Base-by-base conservation (phyloP, 2,797 vertebrate species). In the Sylvia borin region DNA sequence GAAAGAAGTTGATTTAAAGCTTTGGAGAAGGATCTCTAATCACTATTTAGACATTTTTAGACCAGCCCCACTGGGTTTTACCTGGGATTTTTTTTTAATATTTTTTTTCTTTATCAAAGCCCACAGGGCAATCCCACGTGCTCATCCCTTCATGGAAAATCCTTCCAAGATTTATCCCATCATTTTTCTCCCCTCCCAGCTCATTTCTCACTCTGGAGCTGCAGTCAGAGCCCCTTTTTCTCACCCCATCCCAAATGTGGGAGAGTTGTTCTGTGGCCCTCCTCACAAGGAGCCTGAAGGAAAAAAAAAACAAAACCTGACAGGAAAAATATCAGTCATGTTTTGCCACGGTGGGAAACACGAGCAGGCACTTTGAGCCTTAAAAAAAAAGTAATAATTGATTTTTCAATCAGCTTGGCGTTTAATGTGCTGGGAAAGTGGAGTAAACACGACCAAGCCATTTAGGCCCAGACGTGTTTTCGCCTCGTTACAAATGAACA, bases 381-480 rank as follows among this genome's bases (percentile, higher is more conserved):
- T 71, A 54, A 86, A 85, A 54, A 86, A 85, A 91, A 77, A 74
- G 53, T 8, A 67, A 64, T 65, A 84, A 95, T 94, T 92, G 96
- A 96, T 96, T 96, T 97, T 97, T 89, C 96, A 82, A 47, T 96
- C 95, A 89, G 80, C 65, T 72, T 86, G 94, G 62, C 92, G 40
- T 94, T 95, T 92, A 73, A 36, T 36, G 85, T 81, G 74, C 74
- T 61, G 89, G 88, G 88, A 72, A 76, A 67, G 58, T 73, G 90
- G 68, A 90, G 89, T 72, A 88, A 95, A 90, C 76, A 65, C 2
- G 3, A 51, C 32, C 9, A 10, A 90, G 68, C 68, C 76, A 2
- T 92, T 92, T 75, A 87, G 73, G 43, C 61, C 87, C 79, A 43
- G 85, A n/a, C 5, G 6, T 53, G 72, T 88, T 91, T 71, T 21